A percentile compares a stretch with the other conserved stretches of the same genome.
Conservation (phyloP, 2,888 invertebrate species). For the Geotrupes spiniger region DNA sequence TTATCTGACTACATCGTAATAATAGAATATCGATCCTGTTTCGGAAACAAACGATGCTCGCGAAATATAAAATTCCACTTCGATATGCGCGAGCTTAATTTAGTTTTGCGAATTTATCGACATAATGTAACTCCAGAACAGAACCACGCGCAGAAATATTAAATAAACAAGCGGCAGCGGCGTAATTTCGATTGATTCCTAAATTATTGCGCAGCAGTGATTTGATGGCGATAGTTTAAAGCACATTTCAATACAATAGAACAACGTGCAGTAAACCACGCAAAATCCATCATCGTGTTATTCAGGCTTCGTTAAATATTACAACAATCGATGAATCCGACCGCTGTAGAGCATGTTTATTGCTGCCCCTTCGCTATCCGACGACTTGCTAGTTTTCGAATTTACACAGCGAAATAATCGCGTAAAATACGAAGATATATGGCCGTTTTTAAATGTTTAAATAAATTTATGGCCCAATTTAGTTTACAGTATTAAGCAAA, state of each 20-base stretch:
- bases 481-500: slow-evolving; percentile 23
- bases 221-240: slow-evolving; percentile 29
- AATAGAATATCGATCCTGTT: no score
- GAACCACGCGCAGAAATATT: slow-evolving; percentile 18
- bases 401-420: slow-evolving; percentile 6
- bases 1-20: no score
- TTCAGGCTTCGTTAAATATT: slow-evolving; percentile 28
- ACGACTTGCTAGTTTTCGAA: not conserved
- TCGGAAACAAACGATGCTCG: slow-evolving; percentile 5
- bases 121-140: slow-evolving; percentile 12
- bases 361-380: not conserved
- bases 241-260: slow-evolving; percentile 25
- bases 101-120: slow-evolving; percentile 22
- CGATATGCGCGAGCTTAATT: slow-evolving; percentile 24
- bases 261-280: slow-evolving; percentile 22
- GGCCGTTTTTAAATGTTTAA: not conserved
- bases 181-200: slow-evolving; percentile 25
- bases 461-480: slow-evolving; percentile 18
- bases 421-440: not conserved
- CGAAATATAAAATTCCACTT: slow-evolving; percentile 19
- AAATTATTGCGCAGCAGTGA: slow-evolving; percentile 28
- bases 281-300: slow-evolving; percentile 29
- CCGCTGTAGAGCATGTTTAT: slow-evolving; percentile 16
- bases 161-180: slow-evolving; percentile 19
- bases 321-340: slow-evolving; percentile 27